Percentiles rank a stretch among this genome's conserved stretches.
phyloP scores from a whole-genome alignment of 1,140 invertebrate genomes.

The Metopolophium dirhodum region DNA sequence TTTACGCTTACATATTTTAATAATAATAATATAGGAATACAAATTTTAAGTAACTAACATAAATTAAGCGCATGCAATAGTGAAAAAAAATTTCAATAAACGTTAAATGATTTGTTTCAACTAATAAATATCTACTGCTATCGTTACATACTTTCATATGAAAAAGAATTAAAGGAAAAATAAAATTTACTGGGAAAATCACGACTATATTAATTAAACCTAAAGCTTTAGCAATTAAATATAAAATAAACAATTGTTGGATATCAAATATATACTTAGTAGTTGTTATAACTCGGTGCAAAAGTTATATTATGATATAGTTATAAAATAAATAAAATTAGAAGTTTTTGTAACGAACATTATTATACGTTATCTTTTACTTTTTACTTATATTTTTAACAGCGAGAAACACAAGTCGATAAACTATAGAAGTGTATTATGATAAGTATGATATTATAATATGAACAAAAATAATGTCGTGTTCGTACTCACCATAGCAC shows the following conservation, averaged over 20 bases:
- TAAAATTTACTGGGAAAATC: too few relatives aligned
- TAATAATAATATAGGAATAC: neutral
- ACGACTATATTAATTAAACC: too few relatives aligned
- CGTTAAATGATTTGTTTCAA: neutral
- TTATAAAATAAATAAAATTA: neutral
- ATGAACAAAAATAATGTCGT: neutral
- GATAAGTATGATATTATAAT: neutral
- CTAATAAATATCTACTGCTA: neutral
- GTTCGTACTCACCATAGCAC: constrained; percentile 26
- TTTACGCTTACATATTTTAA: neutral
- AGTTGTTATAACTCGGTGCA: too few relatives aligned
- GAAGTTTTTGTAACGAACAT: neutral
- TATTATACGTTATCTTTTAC: neutral
- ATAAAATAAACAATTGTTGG: too few relatives aligned
- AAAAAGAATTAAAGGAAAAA: neutral
- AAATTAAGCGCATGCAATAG: too few relatives aligned
- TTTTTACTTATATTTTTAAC: neutral
- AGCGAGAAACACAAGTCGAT: neutral
- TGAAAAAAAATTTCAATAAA: too few relatives aligned
- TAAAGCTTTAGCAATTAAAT: too few relatives aligned
- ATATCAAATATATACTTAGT: too few relatives aligned
- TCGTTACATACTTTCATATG: neutral
- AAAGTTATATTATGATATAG: neutral
- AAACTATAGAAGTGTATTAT: neutral
- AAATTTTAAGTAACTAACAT: neutral